These are phyloP conservation scores for Drosophila antonietae DNA, from an alignment of 2,888 invertebrate species.

Conservation along the genomic window DNA sequence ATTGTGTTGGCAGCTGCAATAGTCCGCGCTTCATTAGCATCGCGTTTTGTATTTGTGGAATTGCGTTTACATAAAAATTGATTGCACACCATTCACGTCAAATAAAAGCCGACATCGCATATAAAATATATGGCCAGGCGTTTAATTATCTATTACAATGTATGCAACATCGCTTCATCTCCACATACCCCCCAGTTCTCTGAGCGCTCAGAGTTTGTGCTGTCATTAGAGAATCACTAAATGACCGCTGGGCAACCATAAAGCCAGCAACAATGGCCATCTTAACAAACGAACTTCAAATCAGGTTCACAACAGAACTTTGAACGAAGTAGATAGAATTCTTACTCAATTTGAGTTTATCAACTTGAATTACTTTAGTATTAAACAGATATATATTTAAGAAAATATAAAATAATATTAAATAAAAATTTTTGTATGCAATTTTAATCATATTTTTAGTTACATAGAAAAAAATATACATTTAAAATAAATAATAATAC, in stretches of 20 bases:
- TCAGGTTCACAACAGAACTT: neutral
- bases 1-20: slow-evolving; percentile 34
- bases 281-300: slow-evolving; percentile 2
- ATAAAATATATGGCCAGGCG: slow-evolving; percentile 55
- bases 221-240: slow-evolving; percentile 39
- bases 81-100: slow-evolving; percentile 61
- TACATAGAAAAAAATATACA: no score
- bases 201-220: slow-evolving; percentile 6
- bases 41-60: slow-evolving; percentile 62
- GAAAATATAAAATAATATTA: no score
- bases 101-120: slow-evolving; percentile 47
- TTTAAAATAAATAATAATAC: no score
- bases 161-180: slow-evolving; percentile 34
- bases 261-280: slow-evolving; percentile 12
- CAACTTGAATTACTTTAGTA: no score
- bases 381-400: no score
- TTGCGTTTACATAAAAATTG: slow-evolving; percentile 69
- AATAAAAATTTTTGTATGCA: no score
- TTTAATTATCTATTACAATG: slow-evolving; percentile 65
- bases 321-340: neutral
- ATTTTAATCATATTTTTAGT: no score
- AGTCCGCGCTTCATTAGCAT: slow-evolving; percentile 70
- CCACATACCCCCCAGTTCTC: slow-evolving; percentile 8
- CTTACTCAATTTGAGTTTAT: neutral
- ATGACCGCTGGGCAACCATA: slow-evolving; percentile 25